Evolutionary conservation across 2,797 vertebrate species (phyloP).

Genomic region (Ptychadena robeensis): DNA sequence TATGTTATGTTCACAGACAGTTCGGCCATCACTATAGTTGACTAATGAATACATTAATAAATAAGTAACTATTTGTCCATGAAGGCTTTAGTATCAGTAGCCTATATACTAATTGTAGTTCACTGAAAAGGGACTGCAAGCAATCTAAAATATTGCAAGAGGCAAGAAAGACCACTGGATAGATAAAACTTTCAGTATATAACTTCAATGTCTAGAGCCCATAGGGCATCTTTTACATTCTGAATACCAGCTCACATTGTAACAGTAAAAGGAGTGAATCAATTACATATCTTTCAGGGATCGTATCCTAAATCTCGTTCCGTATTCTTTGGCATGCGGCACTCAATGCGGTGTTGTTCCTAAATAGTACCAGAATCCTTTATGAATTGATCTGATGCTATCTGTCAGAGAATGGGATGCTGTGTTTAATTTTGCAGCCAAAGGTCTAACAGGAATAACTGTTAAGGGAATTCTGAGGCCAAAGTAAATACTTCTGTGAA

Average conservation of each 20-base stretch:
- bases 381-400: not conserved
- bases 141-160: too few species aligned
- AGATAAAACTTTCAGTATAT: too few species aligned
- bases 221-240: too few species aligned
- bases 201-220: too few species aligned
- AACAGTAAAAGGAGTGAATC: not conserved
- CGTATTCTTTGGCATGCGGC: not conserved
- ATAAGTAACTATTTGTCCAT: too few species aligned
- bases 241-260: not conserved
- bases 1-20: too few species aligned
- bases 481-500: conserved; percentile 4
- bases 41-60: too few species aligned
- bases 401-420: not conserved
- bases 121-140: too few species aligned
- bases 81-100: too few species aligned
- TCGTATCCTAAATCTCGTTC: not conserved
- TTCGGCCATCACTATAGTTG: too few species aligned
- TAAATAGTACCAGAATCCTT: not conserved
- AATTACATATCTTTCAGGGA: not conserved
- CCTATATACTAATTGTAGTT: too few species aligned
- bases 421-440: not conserved
- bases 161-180: too few species aligned
- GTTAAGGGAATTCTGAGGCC: not conserved
- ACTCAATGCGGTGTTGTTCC: not conserved
- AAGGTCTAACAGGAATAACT: not conserved